Base-by-base conservation (phyloP, 2,113 vertebrate genomes). In the Nibea coibor region DNA sequence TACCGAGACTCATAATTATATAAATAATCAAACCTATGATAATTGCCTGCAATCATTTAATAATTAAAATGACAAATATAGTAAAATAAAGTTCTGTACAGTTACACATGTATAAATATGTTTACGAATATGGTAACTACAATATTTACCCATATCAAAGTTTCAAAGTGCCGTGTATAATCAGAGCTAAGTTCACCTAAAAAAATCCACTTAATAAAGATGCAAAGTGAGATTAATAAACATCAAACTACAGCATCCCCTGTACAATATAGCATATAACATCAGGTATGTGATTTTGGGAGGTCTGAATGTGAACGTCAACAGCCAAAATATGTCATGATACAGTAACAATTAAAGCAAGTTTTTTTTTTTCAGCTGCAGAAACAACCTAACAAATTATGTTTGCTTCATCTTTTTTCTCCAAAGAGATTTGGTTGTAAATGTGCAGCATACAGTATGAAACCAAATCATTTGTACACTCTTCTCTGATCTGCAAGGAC, bases 21-120 rank as follows among this genome's bases (percentile, higher is more conserved):
- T 74, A 20, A 72, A 77, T 59, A 76, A 77, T 86, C 67, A 85
- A 87, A 79, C 62, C 14, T 85, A 71, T 74, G 67, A 85, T 75
- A 88, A 90, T 88, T 89, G 86, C 75, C 86, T 85, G 87, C 84
- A 91, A 91, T 86, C 59, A 79, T 89, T 88, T 53, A 63, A 22
- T 73, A 83, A 86, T 50, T 89, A 64, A 82, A 88, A 82, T 72
- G 35, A 61, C 51, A 86, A 82, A 78, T 80, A 82, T 76, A 87
- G 72, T 81, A 87, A 90, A 86, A 90, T 83, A 85, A 81, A 81
- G 35, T 75, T 84, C 59, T 88, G 57, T 90, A 69, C 68, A 87
- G 63, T 74, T 28, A 51, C 45, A 89, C 59, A 62, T 78, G 70
- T 82, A 87, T 78, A 88, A 86, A 87, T 85, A 84, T 78, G 59